Conservation (phyloP, 2,797 vertebrate genomes). For the Cottoperca gobio region DNA sequence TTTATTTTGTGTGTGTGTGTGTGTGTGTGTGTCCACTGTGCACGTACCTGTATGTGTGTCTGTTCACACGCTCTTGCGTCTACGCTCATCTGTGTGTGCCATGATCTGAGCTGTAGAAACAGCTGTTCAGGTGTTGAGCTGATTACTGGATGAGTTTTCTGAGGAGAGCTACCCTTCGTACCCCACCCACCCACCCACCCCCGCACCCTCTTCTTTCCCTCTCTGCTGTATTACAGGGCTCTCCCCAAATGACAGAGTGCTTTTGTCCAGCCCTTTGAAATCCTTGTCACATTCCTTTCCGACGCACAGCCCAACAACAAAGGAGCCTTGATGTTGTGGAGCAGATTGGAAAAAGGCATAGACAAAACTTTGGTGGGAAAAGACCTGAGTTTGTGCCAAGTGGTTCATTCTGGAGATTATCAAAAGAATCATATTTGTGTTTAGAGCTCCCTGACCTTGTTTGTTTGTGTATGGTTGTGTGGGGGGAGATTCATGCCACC, state of each 20-base stretch:
- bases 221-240: slow-evolving; percentile 85
- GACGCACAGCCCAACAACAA: slow-evolving; percentile 85
- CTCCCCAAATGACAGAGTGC: slow-evolving; percentile 87
- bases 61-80: slow-evolving; percentile 13
- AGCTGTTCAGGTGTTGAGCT: slow-evolving; percentile 82
- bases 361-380: slow-evolving; percentile 79
- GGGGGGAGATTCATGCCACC: slow-evolving; percentile 55
- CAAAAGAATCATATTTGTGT: slow-evolving; percentile 60
- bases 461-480: slow-evolving; percentile 76
- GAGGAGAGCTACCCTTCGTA: slow-evolving; percentile 18
- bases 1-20: neutral
- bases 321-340: slow-evolving; percentile 83
- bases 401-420: slow-evolving; percentile 69
- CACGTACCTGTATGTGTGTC: neutral
- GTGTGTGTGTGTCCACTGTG: neutral
- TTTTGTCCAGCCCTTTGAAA: slow-evolving; percentile 86
- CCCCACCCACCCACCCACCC: neutral
- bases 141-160: slow-evolving; percentile 75
- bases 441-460: slow-evolving; percentile 64
- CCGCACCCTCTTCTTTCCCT: slow-evolving; percentile 42
- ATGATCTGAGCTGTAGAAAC: slow-evolving; percentile 64
- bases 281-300: slow-evolving; percentile 87
- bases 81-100: slow-evolving; percentile 10
- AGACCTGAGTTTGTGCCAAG: slow-evolving; percentile 72
- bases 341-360: slow-evolving; percentile 76